Evolutionary conservation across 2,888 invertebrate genomes (phyloP), one percentile per base, ranked within the genome.

Genomic region (Tinea semifulvella): DNA sequence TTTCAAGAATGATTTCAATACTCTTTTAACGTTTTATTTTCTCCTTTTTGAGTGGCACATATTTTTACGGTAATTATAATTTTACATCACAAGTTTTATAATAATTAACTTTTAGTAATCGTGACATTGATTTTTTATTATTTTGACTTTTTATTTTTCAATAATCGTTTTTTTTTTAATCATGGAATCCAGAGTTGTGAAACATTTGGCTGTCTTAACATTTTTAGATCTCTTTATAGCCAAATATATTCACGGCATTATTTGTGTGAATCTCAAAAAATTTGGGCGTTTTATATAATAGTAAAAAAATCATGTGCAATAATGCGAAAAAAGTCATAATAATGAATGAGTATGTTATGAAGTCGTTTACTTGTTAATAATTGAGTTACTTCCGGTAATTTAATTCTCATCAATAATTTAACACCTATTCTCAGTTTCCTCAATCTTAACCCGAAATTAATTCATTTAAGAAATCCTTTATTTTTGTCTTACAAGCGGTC

Each of bases 261-360:
- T 44, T 48, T 44, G 43, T 42, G 36, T 45, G 49, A 50, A 50
- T 50, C 49, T 50, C 48, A 48, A 44, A 16, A 28, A 36, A n/a
- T 48, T 46, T 42, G 25, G 31, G 13, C 14, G 13, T 31, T 31
- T 13, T 2, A 4, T 6, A 2, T 31, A 14, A 31, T 7, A 13
- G 11, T 31, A 31, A 27, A 27, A 10, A 27, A 27, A 31, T n/a
- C n/a, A n/a, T 22, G 31, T 31, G 31, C 13, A 31, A 31, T 31
- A 31, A 31, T n/a, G 2, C 11, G 13, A 2, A 2, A 31, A 13
- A 31, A 31, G n/a, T n/a, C n/a, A n/a, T n/a, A n/a, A n/a, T n/a
- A n/a, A n/a, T n/a, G n/a, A n/a, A n/a, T n/a, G n/a, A n/a, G n/a
- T n/a, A n/a, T n/a, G n/a, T n/a, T n/a, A n/a, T n/a, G n/a, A n/a